phyloP scores from a whole-genome alignment of 2,797 vertebrate genomes.

The Rhinogobio ventralis region DNA sequence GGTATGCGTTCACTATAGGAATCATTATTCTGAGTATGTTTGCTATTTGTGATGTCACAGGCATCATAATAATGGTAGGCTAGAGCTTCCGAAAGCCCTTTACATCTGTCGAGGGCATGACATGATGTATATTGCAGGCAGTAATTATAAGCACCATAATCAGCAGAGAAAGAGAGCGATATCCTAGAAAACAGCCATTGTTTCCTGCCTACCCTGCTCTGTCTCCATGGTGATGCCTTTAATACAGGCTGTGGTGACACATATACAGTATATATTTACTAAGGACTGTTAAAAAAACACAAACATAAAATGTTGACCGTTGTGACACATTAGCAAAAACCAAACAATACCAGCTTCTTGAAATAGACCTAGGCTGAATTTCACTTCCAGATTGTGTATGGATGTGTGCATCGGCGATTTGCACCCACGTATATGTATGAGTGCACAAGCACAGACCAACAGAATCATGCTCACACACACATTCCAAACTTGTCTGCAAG shows the following conservation, averaged over 20 bases:
- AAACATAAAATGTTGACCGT: not conserved
- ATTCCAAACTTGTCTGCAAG: not conserved
- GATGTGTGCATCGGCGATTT: not conserved
- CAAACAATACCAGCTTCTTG: not conserved
- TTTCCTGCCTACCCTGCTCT: constrained; percentile 41
- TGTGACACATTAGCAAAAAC: not conserved
- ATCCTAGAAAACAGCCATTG: constrained; percentile 18
- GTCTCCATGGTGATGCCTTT: constrained; percentile 70
- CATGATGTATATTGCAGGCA: constrained; percentile 38
- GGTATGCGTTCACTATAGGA: not conserved
- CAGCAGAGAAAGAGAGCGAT: not conserved
- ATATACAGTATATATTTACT: constrained; percentile 16
- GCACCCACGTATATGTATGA: not conserved
- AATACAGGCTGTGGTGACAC: constrained; percentile 49
- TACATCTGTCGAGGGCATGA: constrained; percentile 22
- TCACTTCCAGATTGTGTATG: not conserved
- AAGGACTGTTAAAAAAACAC: not conserved
- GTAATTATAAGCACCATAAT: constrained; percentile 17
- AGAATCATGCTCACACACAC: constrained; percentile 1
- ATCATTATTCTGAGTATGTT: constrained; percentile 26
- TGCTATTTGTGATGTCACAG: constrained; percentile 26
- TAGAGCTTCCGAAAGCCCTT: constrained; percentile 60
- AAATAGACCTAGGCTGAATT: not conserved
- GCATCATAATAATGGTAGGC: constrained; percentile 15
- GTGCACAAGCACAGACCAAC: not conserved